Base-by-base conservation (phyloP, 2,113 vertebrate species). In the Scomber japonicus region DNA sequence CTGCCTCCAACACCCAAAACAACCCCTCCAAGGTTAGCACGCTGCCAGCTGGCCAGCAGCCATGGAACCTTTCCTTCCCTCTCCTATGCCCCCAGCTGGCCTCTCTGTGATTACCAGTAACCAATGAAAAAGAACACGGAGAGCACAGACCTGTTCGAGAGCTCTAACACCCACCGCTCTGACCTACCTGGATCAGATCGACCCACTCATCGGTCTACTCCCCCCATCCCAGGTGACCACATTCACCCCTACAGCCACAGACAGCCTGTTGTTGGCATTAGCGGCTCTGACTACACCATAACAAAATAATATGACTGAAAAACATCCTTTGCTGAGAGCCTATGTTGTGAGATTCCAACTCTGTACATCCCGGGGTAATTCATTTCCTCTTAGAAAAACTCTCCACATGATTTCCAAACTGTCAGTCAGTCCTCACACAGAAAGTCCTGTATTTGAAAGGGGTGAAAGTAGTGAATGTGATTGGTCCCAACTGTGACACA, bases 11-110 rank as follows among this genome's bases (percentile, higher is more conserved):
- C 85, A 86, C 81, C 79, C 88, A 78, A 88, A 86, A 81, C 83
- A 86, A 83, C 27, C 67, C 54, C 68, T 85, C 67, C 30, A 84
- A 88, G 80, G 86, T 72, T 65, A 48, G n/a, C 31, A 65, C 3
- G 9, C 62, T 89, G 88, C 91, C 84, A 91, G 86, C 81, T 92
- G 87, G 79, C 81, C 31, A 2, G 16, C 75, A 81, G 85, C 86
- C 82, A 89, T 24, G 3, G 19, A 73, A 65, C 67, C 66, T 81
- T 73, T 80, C 73, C 80, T 84, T 68, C 40, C 45, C 56, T 57
- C 68, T 72, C 61, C 68, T 69, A 73, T 56, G 61, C 61, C 50
- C 66, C 44, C 67, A 84, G 71, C 69, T 80, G 84, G 77, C 62
- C 35, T 72, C 83, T 66, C 67, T 78, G 62, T 35, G 46, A 76